Percentiles rank a stretch among this genome's conserved stretches.
phyloP scores from a whole-genome alignment of 2,888 invertebrate species.

The Xestobium rufovillosum region DNA sequence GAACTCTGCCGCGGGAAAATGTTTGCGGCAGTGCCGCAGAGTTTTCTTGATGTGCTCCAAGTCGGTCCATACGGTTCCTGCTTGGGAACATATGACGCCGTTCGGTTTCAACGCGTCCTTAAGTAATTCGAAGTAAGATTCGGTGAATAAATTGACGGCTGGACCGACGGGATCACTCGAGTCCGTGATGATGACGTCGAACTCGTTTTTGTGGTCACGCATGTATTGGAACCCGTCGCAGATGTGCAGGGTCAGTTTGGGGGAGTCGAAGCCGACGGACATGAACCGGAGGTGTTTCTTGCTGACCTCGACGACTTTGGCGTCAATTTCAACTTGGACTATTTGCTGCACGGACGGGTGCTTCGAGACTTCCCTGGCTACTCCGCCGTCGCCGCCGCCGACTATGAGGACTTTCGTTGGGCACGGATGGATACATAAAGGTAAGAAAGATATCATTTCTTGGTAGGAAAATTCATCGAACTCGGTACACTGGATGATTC shows the following conservation, averaged over 20 bases:
- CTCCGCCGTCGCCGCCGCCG: constrained; percentile 98
- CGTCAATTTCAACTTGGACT: constrained; percentile 91
- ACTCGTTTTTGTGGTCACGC: constrained; percentile 73
- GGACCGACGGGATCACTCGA: constrained; percentile 95
- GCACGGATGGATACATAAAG: constrained; percentile 82
- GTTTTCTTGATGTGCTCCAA: constrained; percentile 70
- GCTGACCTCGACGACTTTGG: constrained; percentile 80
- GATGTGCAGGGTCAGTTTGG: constrained; percentile 75
- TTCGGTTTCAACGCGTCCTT: constrained; percentile 72
- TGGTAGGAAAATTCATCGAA: constrained; percentile 96
- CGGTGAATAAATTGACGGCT: constrained; percentile 52
- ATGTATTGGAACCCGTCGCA: constrained; percentile 95
- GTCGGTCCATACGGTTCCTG: constrained; percentile 72
- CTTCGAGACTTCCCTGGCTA: constrained; percentile 90
- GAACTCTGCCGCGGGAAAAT: constrained; percentile 73
- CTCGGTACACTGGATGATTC: constrained; percentile 94
- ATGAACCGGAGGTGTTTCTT: constrained; percentile 86
- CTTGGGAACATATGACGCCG: constrained; percentile 92
- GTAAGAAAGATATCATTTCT: constrained; percentile 95
- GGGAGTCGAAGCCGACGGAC: constrained; percentile 76
- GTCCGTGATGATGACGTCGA: constrained; percentile 97
- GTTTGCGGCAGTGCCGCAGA: constrained; percentile 62
- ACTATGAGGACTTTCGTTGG: constrained; percentile 91
- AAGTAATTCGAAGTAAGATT: constrained; percentile 53
- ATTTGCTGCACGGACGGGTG: constrained; percentile 83